These are phyloP conservation scores for Toxotes lorentzi DNA, from an alignment of 2,797 vertebrate genomes.

Conservation along the genomic window DNA sequence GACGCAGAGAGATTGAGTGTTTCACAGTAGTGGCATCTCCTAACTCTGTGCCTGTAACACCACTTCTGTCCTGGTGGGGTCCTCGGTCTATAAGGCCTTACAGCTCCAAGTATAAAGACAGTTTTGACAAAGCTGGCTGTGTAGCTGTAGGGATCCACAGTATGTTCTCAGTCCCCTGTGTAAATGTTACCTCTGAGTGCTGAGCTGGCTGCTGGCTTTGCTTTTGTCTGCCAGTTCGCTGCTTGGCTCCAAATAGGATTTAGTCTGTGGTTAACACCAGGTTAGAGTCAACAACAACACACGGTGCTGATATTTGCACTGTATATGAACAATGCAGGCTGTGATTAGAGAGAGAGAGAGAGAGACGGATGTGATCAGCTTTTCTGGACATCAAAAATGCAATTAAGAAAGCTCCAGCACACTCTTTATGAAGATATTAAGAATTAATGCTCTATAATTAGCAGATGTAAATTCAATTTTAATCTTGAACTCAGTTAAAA, in stretches of 20 bases:
- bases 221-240: slow-evolving; percentile 73
- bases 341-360: slow-evolving; percentile 37
- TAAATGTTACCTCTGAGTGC: slow-evolving; percentile 78
- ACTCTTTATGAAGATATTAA: slow-evolving; percentile 51
- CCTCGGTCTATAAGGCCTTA: slow-evolving; percentile 65
- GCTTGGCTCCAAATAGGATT: slow-evolving; percentile 75
- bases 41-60: slow-evolving; percentile 35
- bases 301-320: slow-evolving; percentile 56
- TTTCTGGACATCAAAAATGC: slow-evolving; percentile 60
- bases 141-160: slow-evolving; percentile 75
- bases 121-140: slow-evolving; percentile 70
- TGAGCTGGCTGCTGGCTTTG: slow-evolving; percentile 78
- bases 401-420: slow-evolving; percentile 46
- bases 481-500: slow-evolving; percentile 53
- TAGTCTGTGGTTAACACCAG: slow-evolving; percentile 74
- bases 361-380: slow-evolving; percentile 47
- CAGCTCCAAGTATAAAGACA: slow-evolving; percentile 43
- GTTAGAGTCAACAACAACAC: slow-evolving; percentile 66
- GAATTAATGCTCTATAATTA: slow-evolving; percentile 61
- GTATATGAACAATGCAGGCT: slow-evolving; percentile 44
- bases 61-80: slow-evolving; percentile 65
- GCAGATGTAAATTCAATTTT: slow-evolving; percentile 53
- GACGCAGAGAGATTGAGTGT: no score
- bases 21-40: neutral
- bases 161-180: slow-evolving; percentile 75